phyloP scores from a whole-genome alignment of 2,113 vertebrate species.

The Corythornis cristatus region DNA sequence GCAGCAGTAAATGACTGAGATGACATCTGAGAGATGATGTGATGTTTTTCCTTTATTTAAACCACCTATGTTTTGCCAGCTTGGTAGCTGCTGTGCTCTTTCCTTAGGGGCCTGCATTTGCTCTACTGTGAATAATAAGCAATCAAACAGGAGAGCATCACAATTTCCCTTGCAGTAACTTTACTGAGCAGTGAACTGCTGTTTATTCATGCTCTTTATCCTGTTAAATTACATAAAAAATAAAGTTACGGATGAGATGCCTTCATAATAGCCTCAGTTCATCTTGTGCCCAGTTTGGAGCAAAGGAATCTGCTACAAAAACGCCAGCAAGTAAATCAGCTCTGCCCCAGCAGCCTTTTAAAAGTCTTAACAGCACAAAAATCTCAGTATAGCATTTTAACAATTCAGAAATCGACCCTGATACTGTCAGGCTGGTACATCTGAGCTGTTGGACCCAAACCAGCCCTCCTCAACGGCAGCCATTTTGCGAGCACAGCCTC shows the following conservation, averaged over 20 bases:
- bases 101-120: background rate
- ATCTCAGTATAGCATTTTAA: background rate
- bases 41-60: background rate
- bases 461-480: background rate
- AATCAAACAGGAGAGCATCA: background rate
- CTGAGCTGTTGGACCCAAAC: background rate
- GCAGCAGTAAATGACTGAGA: background rate
- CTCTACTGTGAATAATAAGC: background rate
- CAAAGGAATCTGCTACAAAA: background rate
- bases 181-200: background rate
- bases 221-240: background rate
- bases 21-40: accelerated
- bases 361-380: background rate
- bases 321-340: background rate
- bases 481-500: background rate
- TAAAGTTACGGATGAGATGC: background rate
- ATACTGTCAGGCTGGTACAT: background rate
- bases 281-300: background rate
- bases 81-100: accelerated
- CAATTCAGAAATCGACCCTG: background rate
- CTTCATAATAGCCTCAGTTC: background rate
- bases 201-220: background rate
- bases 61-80: background rate
- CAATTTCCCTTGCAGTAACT: background rate
- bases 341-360: background rate